Conservation (phyloP, 2,797 vertebrate species). For the Sphenopsis melanotis region DNA sequence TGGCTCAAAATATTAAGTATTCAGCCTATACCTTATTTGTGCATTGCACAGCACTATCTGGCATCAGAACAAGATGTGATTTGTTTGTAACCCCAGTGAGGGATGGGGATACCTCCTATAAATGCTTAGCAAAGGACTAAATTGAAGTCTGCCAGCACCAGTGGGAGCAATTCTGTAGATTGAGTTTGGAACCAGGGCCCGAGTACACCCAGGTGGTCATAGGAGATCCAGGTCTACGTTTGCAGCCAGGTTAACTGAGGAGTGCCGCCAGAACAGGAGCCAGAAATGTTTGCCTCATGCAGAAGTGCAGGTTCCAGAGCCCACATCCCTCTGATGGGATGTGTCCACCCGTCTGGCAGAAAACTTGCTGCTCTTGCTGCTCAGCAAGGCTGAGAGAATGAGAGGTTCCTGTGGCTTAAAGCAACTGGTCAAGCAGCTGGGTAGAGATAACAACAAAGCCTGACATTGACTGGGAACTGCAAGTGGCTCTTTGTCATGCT, state of each 20-base stretch:
- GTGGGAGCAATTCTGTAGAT: neutral
- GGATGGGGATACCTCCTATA: neutral
- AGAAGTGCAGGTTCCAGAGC: neutral
- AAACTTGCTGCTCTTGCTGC: neutral
- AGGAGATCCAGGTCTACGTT: neutral
- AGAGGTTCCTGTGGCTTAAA: neutral
- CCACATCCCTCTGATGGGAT: fast-evolving
- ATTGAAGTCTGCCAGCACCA: neutral
- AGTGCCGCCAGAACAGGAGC: neutral
- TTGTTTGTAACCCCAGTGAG: neutral
- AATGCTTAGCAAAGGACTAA: neutral
- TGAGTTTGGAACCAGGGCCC: neutral
- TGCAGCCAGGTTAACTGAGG: neutral
- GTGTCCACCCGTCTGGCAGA: neutral
- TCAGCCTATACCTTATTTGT: neutral
- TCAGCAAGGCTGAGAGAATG: neutral
- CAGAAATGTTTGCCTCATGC: neutral
- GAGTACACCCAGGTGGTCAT: neutral
- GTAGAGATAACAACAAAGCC: neutral
- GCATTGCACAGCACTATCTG: neutral
- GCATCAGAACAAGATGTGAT: neutral
- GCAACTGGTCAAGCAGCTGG: neutral
- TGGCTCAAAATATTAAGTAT: neutral
- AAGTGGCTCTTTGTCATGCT: neutral
- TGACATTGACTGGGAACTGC: neutral